Evolutionary conservation across 2,797 vertebrate species (phyloP), one percentile per base, ranked within the genome.

Genomic region (Coregonus suidteri): DNA sequence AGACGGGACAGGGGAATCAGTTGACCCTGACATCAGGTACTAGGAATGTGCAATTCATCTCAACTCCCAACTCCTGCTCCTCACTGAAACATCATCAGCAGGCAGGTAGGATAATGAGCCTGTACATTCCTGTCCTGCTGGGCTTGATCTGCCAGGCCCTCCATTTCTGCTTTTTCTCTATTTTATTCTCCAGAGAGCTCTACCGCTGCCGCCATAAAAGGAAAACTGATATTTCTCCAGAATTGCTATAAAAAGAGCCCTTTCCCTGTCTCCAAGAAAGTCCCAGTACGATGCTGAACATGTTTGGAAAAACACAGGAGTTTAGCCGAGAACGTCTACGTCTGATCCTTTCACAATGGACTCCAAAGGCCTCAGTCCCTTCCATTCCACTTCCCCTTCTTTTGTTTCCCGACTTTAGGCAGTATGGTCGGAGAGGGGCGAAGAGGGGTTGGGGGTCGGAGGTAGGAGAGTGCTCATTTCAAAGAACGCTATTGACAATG

Each of bases 201-300:
- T 34, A 4, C 15, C 25, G 31, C 76, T 76, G 11, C 25, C 75
- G 77, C 90, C 88, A 84, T 92, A 90, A 90, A 91, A 91, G 91
- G 91, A 82, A 87, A 85, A 78, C 37, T 47, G 67, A 62, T 54
- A 56, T 79, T 80, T 81, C 75, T 84, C 74, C 71, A 6, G 66
- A 62, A 64, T 83, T 66, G 30, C 54, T 52, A 14, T 20, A 84
- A 75, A 6, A 68, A 73, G 75, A 83, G 35, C 11, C 34, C 52
- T 83, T 82, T 86, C 88, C 84, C 87, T 82, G 84, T 87, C 79
- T 85, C 77, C 82, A 81, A 77, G 79, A 89, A 88, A 79, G 80
- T 77, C 80, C 79, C 78, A 47, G 72, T 70, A 76, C 78, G 84
- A 79, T 54, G 75, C 68, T 65, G 52, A 56, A 64, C 14, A 31